Evolutionary conservation across 2,113 vertebrate species (phyloP).

Genomic region (Poeciliopsis turrubarensis): DNA sequence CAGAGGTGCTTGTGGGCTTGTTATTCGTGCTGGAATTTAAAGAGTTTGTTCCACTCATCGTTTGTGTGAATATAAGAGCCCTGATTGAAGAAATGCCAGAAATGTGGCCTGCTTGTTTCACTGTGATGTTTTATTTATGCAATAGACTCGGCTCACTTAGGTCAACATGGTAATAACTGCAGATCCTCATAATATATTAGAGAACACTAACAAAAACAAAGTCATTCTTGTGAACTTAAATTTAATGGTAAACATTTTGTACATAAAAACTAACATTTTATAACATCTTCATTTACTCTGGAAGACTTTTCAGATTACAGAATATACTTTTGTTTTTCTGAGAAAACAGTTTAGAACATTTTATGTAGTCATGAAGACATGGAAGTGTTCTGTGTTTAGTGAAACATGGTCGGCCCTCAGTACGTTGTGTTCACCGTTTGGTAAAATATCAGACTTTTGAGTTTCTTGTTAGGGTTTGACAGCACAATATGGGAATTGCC

Average conservation of each 20-base stretch:
- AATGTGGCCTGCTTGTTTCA: background rate
- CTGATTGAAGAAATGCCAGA: background rate
- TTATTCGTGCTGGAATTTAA: background rate
- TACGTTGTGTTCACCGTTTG: too few species aligned
- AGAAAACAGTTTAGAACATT: background rate
- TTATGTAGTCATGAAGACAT: too few species aligned
- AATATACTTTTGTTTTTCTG: background rate
- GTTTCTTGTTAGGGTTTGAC: too few species aligned
- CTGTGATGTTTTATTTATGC: background rate
- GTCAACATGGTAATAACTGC: background rate
- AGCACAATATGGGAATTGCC: too few species aligned
- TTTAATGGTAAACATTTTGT: background rate
- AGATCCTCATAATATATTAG: background rate
- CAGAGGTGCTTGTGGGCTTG: background rate
- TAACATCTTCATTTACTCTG: background rate
- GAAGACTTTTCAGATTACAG: background rate
- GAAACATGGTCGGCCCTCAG: too few species aligned
- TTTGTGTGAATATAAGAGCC: background rate
- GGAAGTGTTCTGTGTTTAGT: too few species aligned
- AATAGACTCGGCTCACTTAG: background rate
- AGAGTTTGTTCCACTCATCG: background rate
- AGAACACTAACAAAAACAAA: background rate
- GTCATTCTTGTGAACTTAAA: background rate
- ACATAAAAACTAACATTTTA: background rate
- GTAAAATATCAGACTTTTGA: too few species aligned